Base-by-base conservation (phyloP, 2,888 invertebrate species). In the Caenorhabditis sp. region DNA sequence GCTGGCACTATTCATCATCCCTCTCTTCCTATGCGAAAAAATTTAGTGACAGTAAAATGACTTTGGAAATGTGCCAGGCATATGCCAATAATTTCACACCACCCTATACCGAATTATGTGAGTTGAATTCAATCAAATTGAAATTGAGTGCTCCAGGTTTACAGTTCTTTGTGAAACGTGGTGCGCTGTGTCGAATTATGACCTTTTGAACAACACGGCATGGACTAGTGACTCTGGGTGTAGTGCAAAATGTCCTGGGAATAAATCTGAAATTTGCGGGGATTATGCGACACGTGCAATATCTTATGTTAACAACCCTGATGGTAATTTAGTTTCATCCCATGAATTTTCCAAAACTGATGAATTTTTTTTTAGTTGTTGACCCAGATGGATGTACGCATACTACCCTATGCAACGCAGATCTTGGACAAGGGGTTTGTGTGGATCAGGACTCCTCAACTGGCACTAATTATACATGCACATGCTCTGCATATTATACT, bases 191-290 rank as follows among this genome's bases (percentile, higher is more conserved):
- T 60, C 63, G 0, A 52, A 50, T 23, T 26, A 14, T 1, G 31
- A 58, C 8, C 17, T 72, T 23, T 27, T 56, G 21, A 67, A 67
- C 31, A 65, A 52, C 20, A 53, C 61, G 8, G 38, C 59, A 4
- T 58, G 58, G 10, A n/a, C n/a, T 31, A 10, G 31, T 31, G 31
- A n/a, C 38, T 31, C 66, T n/a, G 56, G 20, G 7, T 66, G 71
- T 21, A 56, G 27, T 14, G 63, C 49, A 12, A 38, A 21, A n/a
- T 59, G 72, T 36, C 57, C 60, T 12, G 72, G 72, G 4, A 59
- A 72, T 49, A 54, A 57, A 36, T 60, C 59, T 0, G 59, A 67
- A n/a, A 49, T 53, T n/a, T 72, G 71, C 52, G 71, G 71, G 17
- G 17, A 5, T 10, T 43, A 43, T 43, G 2, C 14, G 43, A 7